Base-by-base conservation (phyloP, 2,797 vertebrate genomes). In the Melanotaenia maccullochi region DNA sequence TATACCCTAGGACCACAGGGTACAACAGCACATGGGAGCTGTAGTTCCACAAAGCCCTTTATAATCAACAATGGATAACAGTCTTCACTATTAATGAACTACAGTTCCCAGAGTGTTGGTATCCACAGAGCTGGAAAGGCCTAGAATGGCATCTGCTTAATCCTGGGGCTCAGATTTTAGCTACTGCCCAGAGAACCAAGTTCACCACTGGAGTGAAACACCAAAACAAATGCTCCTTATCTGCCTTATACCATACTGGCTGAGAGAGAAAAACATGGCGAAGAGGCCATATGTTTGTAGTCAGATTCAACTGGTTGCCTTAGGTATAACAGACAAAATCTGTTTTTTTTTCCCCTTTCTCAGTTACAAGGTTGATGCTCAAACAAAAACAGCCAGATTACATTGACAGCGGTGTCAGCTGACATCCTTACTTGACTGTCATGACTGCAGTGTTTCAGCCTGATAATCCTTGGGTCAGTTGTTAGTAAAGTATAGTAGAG, bases 91-190 rank as follows among this genome's bases (percentile, higher is more conserved):
- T 90, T 89, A 90, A 93, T 91, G 89, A 94, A 94, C 93, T 94
- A 94, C 93, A 94, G 87, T 86, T 93, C 93, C 94, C 93, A 93
- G 84, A 77, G 80, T 85, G 84, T 84, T 88, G 76, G 89, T 92
- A 89, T 88, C 89, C 90, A 85, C 67, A 93, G 90, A 93, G 88
- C 88, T 91, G 86, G 75, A 92, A 90, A 91, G 93, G 93, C 92
- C 93, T 85, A 87, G 90, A 93, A 94, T 93, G 91, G 92, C 90
- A 93, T 93, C 90, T 93, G 86, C 87, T 92, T 93, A 93, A 94
- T 94, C 93, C 93, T 79, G 86, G 89, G 89, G 90, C 92, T 93
- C 90, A 93, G 89, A 93, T 93, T 94, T 93, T 92, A 93, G 92
- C 91, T 88, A 68, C 89, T 86, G 91, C 90, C 91, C 89, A 90